These are phyloP conservation scores for Apodemia hepburni DNA, from an alignment of 2,888 invertebrate genomes.

Conservation along the genomic window DNA sequence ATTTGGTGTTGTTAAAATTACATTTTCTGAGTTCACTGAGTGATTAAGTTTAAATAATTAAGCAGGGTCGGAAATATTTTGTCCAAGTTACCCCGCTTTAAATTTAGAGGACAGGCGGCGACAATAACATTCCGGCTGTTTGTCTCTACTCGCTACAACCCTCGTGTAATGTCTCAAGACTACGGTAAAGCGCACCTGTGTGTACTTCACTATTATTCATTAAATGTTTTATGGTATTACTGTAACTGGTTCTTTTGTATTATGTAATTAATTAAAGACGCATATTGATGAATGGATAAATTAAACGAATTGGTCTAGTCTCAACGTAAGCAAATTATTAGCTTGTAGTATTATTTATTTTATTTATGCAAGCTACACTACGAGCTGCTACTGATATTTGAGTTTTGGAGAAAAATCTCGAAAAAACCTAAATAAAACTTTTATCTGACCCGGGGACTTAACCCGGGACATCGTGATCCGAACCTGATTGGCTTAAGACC, in stretches of 20 bases:
- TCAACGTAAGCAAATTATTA: no score
- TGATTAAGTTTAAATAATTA: constrained; percentile 9
- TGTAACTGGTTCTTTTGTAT: background rate
- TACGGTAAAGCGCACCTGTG: constrained; percentile 40
- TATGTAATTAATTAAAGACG: no score
- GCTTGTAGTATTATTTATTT: no score
- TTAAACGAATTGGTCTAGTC: no score
- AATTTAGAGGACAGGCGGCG: background rate
- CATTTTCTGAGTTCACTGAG: background rate
- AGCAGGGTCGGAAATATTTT: background rate
- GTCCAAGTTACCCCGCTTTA: background rate
- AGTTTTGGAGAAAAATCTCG: no score
- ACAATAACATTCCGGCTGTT: background rate
- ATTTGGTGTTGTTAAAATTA: constrained; percentile 4
- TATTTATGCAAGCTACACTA: no score
- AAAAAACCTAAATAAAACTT: no score
- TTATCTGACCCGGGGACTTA: no score
- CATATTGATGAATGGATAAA: no score
- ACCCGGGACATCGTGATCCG: no score
- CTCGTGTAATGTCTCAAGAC: constrained; percentile 41
- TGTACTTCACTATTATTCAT: constrained; percentile 24
- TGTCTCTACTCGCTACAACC: background rate
- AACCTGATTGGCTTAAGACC: no score
- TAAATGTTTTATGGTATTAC: constrained; percentile 24
- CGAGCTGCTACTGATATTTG: no score